Base-by-base conservation (phyloP, 1,140 invertebrate genomes). In the Parasteatoda tepidariorum region DNA sequence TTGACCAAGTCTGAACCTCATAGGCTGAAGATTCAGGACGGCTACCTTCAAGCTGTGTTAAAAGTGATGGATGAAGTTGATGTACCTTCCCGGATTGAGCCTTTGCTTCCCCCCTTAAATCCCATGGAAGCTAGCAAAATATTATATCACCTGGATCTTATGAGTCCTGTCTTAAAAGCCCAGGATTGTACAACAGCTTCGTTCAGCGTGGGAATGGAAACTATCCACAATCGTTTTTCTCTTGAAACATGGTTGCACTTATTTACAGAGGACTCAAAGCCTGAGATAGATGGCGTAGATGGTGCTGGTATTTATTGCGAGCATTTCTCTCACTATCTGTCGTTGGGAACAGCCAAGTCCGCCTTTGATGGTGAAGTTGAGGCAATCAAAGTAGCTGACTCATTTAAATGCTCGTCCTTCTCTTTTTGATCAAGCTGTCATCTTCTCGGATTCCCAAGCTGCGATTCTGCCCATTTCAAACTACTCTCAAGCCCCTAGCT, bases 361-460 rank as follows among this genome's bases (percentile, higher is more conserved):
- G 22, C 22, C 5, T 75, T 75, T 28, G 33, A 75, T 66, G 75
- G 28, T 31, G 61, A 67, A 18, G 26, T 67, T 78, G 75, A 66
- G 28, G 26, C 9, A 31, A 78, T 54, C 31, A 55, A 34, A 55
- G 48, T 67, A n/a, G 34, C 41, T 66, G n/a, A 31, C 41, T n/a
- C 57, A 33, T 55, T 11, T 66, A 67, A 33, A 78, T 54, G 62
- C 15, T 38, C n/a, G 33, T 15, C n/a, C 31, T 62, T 75, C 31
- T 28, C 30, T 41, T 18, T 67, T n/a, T 67, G 64, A 13, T 13
- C 13, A 24, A 33, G 33, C 28, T 41, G 2, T 67, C 30, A 38
- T 67, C 11, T 34, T 67, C 0, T 38, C 33, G 13, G 0, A 67
- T 13, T 2, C 64, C 11, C 31, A 67, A 22, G 30, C 30, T 28